Conservation (phyloP, 1,140 invertebrate genomes). For the Camponotus floridanus region DNA sequence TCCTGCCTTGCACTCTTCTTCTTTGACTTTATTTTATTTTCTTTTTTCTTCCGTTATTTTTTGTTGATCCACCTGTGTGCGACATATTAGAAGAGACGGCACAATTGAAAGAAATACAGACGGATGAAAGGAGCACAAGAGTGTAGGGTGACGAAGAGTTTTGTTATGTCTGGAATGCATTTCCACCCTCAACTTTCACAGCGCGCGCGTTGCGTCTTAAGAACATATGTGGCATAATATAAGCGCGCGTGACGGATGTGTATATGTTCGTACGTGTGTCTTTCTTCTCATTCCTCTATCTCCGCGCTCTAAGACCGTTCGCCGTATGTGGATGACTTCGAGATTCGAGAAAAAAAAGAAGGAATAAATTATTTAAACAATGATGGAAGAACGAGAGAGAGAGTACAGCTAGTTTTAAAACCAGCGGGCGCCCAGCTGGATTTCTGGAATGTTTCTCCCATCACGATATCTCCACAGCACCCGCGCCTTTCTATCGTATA, state of each 20-base stretch:
- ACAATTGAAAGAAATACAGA: conserved; percentile 63
- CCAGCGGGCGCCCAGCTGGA: conserved; percentile 54
- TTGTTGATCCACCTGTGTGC: conserved; percentile 63
- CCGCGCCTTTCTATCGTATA: neutral
- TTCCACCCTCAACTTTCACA: conserved; percentile 56
- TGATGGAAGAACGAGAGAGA: conserved; percentile 21
- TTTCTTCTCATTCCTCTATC: conserved; percentile 5
- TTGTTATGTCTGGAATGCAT: conserved; percentile 55
- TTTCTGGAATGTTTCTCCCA: conserved; percentile 64
- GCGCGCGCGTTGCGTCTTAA: conserved; percentile 37
- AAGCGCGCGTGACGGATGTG: conserved; percentile 33
- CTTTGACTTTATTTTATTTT: conserved; percentile 18
- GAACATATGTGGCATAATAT: conserved; percentile 63
- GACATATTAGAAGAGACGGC: conserved; percentile 20
- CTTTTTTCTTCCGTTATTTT: conserved; percentile 14
- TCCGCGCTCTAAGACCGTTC: conserved; percentile 21
- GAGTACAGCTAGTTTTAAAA: conserved; percentile 19
- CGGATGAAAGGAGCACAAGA: neutral
- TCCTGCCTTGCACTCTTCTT: neutral
- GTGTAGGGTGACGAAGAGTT: conserved; percentile 20
- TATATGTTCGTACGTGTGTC: conserved; percentile 16
- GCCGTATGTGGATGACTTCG: conserved; percentile 39
- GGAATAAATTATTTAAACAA: conserved; percentile 67
- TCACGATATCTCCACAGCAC: conserved; percentile 17
- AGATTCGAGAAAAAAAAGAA: conserved; percentile 22